Evolutionary conservation across 1,140 invertebrate species (phyloP), one percentile per base, ranked within the genome.

Genomic region (Limonius californicus): DNA sequence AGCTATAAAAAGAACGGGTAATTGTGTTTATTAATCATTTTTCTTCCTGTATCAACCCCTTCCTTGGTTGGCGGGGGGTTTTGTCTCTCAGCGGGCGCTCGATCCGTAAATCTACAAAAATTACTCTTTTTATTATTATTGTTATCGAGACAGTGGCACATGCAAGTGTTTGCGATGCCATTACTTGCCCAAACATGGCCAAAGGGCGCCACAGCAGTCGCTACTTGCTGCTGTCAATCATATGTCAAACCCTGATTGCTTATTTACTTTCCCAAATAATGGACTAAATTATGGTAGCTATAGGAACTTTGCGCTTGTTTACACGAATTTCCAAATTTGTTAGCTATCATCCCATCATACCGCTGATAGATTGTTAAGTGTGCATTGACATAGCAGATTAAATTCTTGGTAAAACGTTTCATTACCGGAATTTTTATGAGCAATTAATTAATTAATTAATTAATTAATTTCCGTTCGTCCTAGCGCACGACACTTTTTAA

Each of bases 131-230:
- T 39, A 39, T 39, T 39, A 39, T 39, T 39, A 2, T 39, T 39
- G 35, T 12, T 39, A 39, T 39, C 23, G 23, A 27, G 23, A 27
- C 23, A 27, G 39, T 20, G 14, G 35, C 56, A 58, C 39, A 58
- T 61, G 59, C 56, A 23, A 60, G 61, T 71, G 69, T 71, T 71
- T 71, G 64, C 66, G 55, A 61, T 64, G 47, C 67, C 63, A 69
- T 71, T 71, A 69, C 61, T 66, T 64, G 62, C 55, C 69, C 65
- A 71, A 71, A 71, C 57, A 69, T 55, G 62, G 43, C 65, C 63
- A 63, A 61, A 65, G 67, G 61, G 61, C 61, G 62, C 59, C 60
- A 59, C 62, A 61, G 62, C 63, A 27, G 23, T 27, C 35, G 35
- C 35, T 14, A 39, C 35, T 14, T 39, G n/a, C 59, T 67, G 65